Evolutionary conservation across 2,888 invertebrate species (phyloP), one percentile per base, ranked within the genome.

Genomic region (Syrphus vitripennis): DNA sequence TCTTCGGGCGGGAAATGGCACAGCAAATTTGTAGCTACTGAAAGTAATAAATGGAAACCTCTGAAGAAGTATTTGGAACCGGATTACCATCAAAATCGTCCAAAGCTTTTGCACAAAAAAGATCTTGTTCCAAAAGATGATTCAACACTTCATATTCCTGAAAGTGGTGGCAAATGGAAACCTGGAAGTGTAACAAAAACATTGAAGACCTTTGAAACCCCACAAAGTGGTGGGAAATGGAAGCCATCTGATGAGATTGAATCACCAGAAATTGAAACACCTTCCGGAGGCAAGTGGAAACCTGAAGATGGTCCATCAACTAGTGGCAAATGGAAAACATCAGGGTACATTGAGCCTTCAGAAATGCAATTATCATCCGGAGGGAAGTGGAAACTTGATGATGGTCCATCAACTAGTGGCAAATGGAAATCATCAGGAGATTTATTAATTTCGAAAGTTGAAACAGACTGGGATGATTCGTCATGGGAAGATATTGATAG

Each of bases 371-470:
- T 93, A 16, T 94, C 94, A 82, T 95, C 95, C 4, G 95, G 95
- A 0, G 95, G 95, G 2, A 96, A 97, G 91, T 97, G 97, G 97
- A 95, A 95, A 89, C 96, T 96, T 1, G 95, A 90, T 61, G 92
- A 92, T 91, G 94, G 89, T 0, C 91, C 92, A 14, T 42, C 65
- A n/a, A 75, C 53, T 12, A 34, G 78, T 63, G 78, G 78, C 5
- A 78, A 78, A 53, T 78, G 82, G 83, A 84, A 80, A 6, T 45
- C 63, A 6, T 45, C 63, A 12, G 74, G 37, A 9, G 48, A 61
- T 12, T 7, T 16, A 9, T 5, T 4, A 5, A 16, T 5, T 19
- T 19, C 50, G 14, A 59, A 74, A 37, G 29, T 19, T 65, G 29
- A 92, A 26, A 88, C 89, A 4, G 91, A 92, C 10, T 93, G 93